These are phyloP conservation scores for Cyrtonyx montezumae DNA, from an alignment of 2,113 vertebrate species.

Conservation along the genomic window DNA sequence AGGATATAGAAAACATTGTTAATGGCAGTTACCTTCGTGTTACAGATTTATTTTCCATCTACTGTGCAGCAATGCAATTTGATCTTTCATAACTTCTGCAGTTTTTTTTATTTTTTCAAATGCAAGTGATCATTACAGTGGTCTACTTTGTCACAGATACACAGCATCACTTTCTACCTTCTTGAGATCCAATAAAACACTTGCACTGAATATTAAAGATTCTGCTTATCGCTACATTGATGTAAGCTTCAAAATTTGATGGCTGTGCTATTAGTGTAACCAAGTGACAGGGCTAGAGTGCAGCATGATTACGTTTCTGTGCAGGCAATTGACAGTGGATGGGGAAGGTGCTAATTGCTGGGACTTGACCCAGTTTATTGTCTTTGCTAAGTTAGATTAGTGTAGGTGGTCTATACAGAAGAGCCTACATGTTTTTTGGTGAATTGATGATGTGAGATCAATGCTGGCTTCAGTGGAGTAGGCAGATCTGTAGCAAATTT, in stretches of 20 bases:
- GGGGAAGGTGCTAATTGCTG: background rate
- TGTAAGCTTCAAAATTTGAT: background rate
- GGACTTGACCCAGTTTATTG: background rate
- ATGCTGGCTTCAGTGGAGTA: background rate
- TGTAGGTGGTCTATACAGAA: background rate
- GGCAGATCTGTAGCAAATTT: background rate
- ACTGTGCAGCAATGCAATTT: background rate
- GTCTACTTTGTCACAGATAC: background rate
- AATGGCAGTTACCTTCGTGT: background rate
- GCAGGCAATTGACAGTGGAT: background rate
- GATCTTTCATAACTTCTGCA: background rate
- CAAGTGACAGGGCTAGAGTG: background rate
- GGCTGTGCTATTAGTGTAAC: background rate
- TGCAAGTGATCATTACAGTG: background rate
- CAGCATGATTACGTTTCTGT: background rate
- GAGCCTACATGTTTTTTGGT: background rate
- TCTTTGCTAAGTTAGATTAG: background rate
- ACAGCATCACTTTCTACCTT: background rate
- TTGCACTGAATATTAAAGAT: background rate
- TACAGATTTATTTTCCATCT: background rate
- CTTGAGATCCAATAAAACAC: background rate
- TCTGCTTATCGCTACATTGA: background rate
- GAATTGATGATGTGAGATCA: background rate
- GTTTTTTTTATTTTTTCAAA: background rate
- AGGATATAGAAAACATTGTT: background rate